Base-by-base conservation (phyloP, 64 coral and sea anemone species). In the Trachythela sp. region DNA sequence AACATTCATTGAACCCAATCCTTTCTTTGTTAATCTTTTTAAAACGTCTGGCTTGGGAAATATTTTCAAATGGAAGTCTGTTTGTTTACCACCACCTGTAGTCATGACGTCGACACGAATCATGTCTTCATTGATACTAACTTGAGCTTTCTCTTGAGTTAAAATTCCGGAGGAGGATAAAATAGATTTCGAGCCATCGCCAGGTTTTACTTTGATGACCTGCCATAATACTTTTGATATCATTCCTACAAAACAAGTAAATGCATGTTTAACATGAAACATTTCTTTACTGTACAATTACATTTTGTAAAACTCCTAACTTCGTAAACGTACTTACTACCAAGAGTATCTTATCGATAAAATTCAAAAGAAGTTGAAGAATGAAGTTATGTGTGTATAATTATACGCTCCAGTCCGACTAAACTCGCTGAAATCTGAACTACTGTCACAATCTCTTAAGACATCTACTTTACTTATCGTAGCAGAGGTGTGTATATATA, bases 61-160 rank as follows among this genome's bases (percentile, higher is more conserved):
- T 1, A 56, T 83, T 48, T 83, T 84, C 33, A 90, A 48, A 32
- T 83, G 76, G 26, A 58, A 90, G 29, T 90, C 88, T 51, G 37
- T 71, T 83, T 90, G 88, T 13, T 29, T 40, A 52, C 54, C 9
- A 83, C 88, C 76, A 45, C 75, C 49, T 15, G 76, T 24, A 39
- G 88, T 90, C 40, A 48, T 48, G 20, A 90, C 88, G 48, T 90
- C 88, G 75, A 90, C 88, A 36, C 56, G 48, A 48, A 90, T 48
- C 76, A 90, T 83, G 36, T 90, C 88, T 11, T 90, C 88, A 22
- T 90, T 83, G 52, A 90, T 48, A 4, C 35, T 36, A 52, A 7
- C n/a, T 40, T 90, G 70, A 13, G 76, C 72, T 26, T 9, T 60
- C 26, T 90, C 38, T 39, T 50, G 36, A 40, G 27, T 84, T 34